Evolutionary conservation across 2,113 vertebrate genomes (phyloP), one percentile per base, ranked within the genome.

Genomic region (Menidia beryllina): DNA sequence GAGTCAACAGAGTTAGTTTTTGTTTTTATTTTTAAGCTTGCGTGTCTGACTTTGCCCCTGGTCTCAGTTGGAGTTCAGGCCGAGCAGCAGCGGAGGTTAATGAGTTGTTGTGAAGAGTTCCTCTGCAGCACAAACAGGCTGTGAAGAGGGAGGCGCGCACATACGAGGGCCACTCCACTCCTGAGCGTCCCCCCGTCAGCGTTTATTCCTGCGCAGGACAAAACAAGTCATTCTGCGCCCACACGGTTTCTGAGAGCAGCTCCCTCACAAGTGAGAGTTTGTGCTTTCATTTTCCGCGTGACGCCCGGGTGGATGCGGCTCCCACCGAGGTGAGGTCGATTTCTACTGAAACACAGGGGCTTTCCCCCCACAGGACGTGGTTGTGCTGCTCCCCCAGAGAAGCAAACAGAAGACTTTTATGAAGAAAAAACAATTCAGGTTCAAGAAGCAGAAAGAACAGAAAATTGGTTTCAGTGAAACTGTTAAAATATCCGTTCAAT

Each of bases 71-170:
- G 48, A 72, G 58, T 27, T 14, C 11, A 2, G 54, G 6, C 48
- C 64, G 61, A 36, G 57, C 9, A 50, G 47, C 47, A 74, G 45
- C 53, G 54, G 72, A 52, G 38, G 26, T 75, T 65, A 81, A 83
- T 52, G 69, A 73, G 57, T 8, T 3, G 69, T 23, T 60, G 53
- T 41, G 77, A 64, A 58, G 70, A 36, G n/a, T 52, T 53, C 34
- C 9, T 69, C 39, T 74, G 10, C 5, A 73, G 71, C 59, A 75
- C 67, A 79, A 86, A 82, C 75, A 80, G 45, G 43, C 48, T 38
- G 63, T 56, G 19, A 62, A 72, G 58, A 38, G 76, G 56, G 49
- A 47, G 55, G 67, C 48, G 7, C 65, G 54, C 69, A 51, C 69
- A 4, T 9, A 17, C 34, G n/a, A 63, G 61, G 23, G 45, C 58